Base-by-base conservation (phyloP, 2,797 vertebrate genomes). In the Lutjanus campechanus region DNA sequence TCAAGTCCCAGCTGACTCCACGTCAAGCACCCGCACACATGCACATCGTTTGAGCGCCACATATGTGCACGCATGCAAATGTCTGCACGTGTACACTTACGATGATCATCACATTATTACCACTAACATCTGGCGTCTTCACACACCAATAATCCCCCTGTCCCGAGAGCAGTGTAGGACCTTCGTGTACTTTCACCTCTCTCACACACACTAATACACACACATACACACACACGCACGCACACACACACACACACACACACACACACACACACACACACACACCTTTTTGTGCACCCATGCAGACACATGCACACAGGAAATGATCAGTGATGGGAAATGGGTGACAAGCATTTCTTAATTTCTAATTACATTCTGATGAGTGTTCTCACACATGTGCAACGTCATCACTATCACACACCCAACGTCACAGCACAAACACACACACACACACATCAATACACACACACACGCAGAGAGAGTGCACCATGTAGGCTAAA, bases 61-160 rank as follows among this genome's bases (percentile, higher is more conserved):
- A 60, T 61, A 68, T 29, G 75, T 77, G 83, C 81, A 55, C 74
- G 62, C 69, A 62, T 46, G 72, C 83, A 89, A 62, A 87, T 53
- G 63, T 84, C 74, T 79, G 88, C 91, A 90, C 76, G 76, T 91
- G 85, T 77, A 20, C 84, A 69, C 78, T 75, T 50, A 73, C 73
- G 54, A 36, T 36, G 40, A 85, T 73, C 84, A 85, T 84, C 88
- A 88, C 89, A 87, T 91, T 90, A 90, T 90, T 90, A 91, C 86
- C 83, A 66, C 86, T 40, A 92, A 93, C 93, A 95, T 94, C 94
- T 95, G 94, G 90, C 69, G 61, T 88, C 86, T 93, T 94, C 88
- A 93, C 92, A 93, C 94, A 93, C 90, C 87, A 86, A 89, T 92
- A 93, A 95, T 91, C 91, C 79, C 60, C 58, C 70, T 69, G 82